Percentiles rank a stretch among this genome's conserved stretches.
These are phyloP conservation scores for Mesoclemmys tuberculata DNA, from an alignment of 2,113 vertebrate genomes.

Conservation along the genomic window DNA sequence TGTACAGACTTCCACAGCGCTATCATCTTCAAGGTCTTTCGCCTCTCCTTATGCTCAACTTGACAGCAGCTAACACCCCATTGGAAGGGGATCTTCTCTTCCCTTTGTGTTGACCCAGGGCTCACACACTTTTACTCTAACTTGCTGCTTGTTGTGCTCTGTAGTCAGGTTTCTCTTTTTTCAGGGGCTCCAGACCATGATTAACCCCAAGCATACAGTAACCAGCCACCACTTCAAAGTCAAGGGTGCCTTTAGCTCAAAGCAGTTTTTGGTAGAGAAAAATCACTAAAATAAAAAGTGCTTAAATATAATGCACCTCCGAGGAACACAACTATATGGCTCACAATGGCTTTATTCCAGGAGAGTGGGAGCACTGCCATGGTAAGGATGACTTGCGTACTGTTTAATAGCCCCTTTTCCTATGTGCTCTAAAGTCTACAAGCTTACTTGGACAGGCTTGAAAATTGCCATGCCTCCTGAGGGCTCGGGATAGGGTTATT, in stretches of 20 bases:
- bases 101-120: not conserved
- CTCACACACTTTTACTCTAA: not conserved
- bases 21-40: not conserved
- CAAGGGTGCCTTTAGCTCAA: not conserved
- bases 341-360: not conserved
- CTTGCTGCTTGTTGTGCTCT: not conserved
- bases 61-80: not conserved
- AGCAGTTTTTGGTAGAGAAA: not conserved
- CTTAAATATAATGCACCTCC: not conserved
- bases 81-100: not conserved
- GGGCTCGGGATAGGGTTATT: not conserved
- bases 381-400: not conserved
- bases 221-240: not conserved
- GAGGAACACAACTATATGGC: not conserved
- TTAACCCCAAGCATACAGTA: not conserved
- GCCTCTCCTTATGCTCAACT: not conserved
- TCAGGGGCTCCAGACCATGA: not conserved
- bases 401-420: not conserved
- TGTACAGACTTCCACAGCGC: not conserved
- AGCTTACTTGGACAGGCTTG: not conserved
- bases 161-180: not conserved
- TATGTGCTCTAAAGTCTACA: not conserved
- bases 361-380: not conserved
- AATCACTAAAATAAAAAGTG: not conserved
- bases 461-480: not conserved